Conservation (phyloP, 2,797 vertebrate species). For the Leontopithecus rosalia region DNA sequence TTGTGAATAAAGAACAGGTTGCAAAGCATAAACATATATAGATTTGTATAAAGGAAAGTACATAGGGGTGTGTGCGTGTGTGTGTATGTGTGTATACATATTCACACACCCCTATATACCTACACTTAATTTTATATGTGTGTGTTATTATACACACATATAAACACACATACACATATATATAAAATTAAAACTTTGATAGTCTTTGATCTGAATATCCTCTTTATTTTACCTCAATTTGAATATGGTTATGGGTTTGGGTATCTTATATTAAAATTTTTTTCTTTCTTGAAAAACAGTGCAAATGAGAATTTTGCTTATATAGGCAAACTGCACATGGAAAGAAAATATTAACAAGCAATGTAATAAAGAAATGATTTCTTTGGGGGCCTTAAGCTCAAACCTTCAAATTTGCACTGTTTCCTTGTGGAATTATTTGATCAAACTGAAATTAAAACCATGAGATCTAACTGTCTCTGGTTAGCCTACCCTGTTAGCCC, state of each 20-base stretch:
- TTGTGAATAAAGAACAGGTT: conserved; percentile 28
- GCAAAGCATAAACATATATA: neutral
- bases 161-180: neutral
- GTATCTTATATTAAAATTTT: conserved; percentile 63
- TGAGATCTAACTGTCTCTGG: conserved; percentile 52
- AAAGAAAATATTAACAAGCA: conserved; percentile 75
- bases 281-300: conserved; percentile 66
- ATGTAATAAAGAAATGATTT: conserved; percentile 77
- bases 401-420: conserved; percentile 73
- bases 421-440: conserved; percentile 74
- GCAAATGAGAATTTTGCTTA: conserved; percentile 70
- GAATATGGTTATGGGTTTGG: conserved; percentile 63
- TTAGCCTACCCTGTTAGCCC: conserved; percentile 24
- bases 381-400: conserved; percentile 68
- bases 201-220: conserved; percentile 56
- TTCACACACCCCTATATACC: no score
- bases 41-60: neutral
- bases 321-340: conserved; percentile 52
- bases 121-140: no score
- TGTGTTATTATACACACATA: neutral
- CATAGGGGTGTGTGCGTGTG: neutral
- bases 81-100: neutral
- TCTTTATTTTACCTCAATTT: conserved; percentile 67
- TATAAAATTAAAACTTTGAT: conserved; percentile 49
- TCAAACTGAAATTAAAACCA: conserved; percentile 71